A percentile compares a stretch with the other conserved stretches of the same genome.
phyloP scores from a whole-genome alignment of 2,113 vertebrate genomes.

The Megaceryle torquata region DNA sequence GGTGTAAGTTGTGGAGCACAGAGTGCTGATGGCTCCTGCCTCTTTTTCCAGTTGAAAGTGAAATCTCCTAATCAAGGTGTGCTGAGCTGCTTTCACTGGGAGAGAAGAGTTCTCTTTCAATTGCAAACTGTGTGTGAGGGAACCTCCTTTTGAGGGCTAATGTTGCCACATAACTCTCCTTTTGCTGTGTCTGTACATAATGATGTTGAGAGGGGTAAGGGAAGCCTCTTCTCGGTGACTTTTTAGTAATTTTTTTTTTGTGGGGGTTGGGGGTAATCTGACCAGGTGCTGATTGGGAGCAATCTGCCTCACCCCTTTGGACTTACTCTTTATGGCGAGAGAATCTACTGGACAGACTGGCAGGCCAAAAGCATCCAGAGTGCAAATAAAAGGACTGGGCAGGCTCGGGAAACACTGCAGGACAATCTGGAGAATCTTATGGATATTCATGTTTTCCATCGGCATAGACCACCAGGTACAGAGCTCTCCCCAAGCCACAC shows the following conservation, averaged over 20 bases:
- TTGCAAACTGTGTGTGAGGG: not conserved
- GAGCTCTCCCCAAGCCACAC: not conserved
- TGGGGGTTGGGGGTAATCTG: slow-evolving; percentile 29
- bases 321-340: slow-evolving; percentile 89
- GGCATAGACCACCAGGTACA: slow-evolving; percentile 85
- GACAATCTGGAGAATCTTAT: slow-evolving; percentile 98
- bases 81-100: not conserved
- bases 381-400: slow-evolving; percentile 85
- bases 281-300: slow-evolving; percentile 91
- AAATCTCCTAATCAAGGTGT: not conserved
- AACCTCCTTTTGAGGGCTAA: not conserved
- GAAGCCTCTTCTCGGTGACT: not conserved
- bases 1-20: not conserved
- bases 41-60: slow-evolving; percentile 8
- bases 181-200: not conserved
- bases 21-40: not conserved
- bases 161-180: not conserved
- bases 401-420: slow-evolving; percentile 84
- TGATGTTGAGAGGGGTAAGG: not conserved
- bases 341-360: slow-evolving; percentile 99
- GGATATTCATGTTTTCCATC: slow-evolving; percentile 98
- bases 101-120: not conserved
- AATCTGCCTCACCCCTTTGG: slow-evolving; percentile 96
- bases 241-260: not conserved
- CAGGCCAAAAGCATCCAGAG: slow-evolving; percentile 98